Conservation (phyloP, 2,888 invertebrate genomes). For the Aphidoletes aphidimyza region DNA sequence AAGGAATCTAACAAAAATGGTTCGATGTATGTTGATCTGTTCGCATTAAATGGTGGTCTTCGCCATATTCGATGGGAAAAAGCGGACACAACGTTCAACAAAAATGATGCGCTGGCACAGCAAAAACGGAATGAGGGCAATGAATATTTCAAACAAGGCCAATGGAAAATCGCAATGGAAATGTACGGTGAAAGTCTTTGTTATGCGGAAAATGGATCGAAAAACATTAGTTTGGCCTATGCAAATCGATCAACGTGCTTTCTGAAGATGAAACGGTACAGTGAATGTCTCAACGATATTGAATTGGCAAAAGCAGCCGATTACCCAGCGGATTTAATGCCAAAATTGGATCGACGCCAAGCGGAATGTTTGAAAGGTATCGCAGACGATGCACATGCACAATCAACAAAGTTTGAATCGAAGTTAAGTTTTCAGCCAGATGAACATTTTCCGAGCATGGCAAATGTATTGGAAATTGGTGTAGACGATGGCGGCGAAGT, state of each 20-base stretch:
- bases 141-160: not conserved
- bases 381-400: not conserved
- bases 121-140: not conserved
- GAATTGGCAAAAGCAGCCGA: not conserved
- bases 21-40: not conserved
- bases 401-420: not conserved
- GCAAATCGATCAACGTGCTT: slow-evolving; percentile 4
- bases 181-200: not conserved
- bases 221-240: not conserved
- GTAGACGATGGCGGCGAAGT: not conserved
- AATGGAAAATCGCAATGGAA: not conserved
- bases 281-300: not conserved
- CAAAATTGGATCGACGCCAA: not conserved
- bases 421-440: not conserved
- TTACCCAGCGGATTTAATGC: not conserved
- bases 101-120: not conserved
- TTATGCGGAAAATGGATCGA: not conserved
- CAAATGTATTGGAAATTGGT: slow-evolving; percentile 22
- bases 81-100: not conserved
- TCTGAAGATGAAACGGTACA: not conserved
- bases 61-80: not conserved
- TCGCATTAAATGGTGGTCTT: not conserved
- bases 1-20: not conserved
- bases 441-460: not conserved
- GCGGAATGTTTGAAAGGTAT: not conserved